These are phyloP conservation scores for Nyctalus aviator DNA, from an alignment of 2,797 vertebrate species.

Conservation along the genomic window DNA sequence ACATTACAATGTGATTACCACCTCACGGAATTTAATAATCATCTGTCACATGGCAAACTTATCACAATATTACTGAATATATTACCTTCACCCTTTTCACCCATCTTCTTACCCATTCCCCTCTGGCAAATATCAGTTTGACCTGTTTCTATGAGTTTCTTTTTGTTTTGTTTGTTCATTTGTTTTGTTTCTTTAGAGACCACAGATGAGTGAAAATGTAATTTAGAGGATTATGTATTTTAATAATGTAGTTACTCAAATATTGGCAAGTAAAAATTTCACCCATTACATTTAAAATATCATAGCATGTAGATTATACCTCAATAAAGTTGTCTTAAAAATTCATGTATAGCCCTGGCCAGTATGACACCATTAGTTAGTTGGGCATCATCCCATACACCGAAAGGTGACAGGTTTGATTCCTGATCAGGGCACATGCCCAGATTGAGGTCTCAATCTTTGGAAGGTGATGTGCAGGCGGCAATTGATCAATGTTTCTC, in stretches of 20 bases:
- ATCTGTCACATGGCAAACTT: neutral
- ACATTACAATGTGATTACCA: neutral
- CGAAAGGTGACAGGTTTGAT: neutral
- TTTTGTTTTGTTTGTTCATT: neutral
- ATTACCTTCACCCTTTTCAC: neutral
- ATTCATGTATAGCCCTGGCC: neutral
- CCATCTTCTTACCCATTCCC: neutral
- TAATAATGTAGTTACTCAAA: constrained; percentile 17
- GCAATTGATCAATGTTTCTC: neutral
- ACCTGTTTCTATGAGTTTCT: neutral
- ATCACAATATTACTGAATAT: neutral
- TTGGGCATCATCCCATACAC: neutral
- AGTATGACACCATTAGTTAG: neutral
- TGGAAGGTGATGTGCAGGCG: neutral
- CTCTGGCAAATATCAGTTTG: neutral
- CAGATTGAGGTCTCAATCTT: neutral
- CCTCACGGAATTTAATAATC: neutral
- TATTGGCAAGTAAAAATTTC: neutral
- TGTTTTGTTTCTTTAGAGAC: neutral
- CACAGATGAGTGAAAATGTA: neutral
- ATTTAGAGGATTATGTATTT: constrained; percentile 27
- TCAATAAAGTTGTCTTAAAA: constrained; percentile 17
- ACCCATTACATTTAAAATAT: constrained; percentile 32
- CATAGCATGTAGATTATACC: neutral
- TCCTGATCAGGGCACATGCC: neutral